Percentiles rank a stretch among this genome's conserved stretches.
phyloP scores from a whole-genome alignment of 2,888 invertebrate genomes.

The Fabriciana adippe region DNA sequence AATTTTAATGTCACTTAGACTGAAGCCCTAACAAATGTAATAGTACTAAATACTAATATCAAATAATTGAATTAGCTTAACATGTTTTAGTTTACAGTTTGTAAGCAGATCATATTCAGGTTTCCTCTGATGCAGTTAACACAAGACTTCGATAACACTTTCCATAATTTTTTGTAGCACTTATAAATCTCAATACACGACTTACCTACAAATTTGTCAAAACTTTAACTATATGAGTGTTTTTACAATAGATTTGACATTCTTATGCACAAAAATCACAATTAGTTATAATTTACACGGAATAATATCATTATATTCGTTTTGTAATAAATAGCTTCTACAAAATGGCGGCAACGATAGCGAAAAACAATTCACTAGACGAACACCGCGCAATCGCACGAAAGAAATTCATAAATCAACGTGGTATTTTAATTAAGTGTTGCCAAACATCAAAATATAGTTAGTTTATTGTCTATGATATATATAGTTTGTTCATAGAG shows the following conservation, averaged over 20 bases:
- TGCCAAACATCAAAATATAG: background rate
- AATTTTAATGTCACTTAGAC: no score
- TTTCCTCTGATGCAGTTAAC: background rate
- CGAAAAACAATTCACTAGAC: background rate
- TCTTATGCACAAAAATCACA: slow-evolving; percentile 36
- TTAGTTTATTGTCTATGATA: background rate
- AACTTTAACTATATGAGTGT: slow-evolving; percentile 28
- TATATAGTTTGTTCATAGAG: background rate
- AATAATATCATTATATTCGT: slow-evolving; percentile 28
- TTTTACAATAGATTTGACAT: slow-evolving; percentile 30
- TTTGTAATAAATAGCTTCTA: slow-evolving; percentile 1
- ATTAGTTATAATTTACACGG: slow-evolving; percentile 36
- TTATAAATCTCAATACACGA: slow-evolving; percentile 19
- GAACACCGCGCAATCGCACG: slow-evolving; percentile 7
- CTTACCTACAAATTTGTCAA: slow-evolving; percentile 41
- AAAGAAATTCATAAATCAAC: slow-evolving; percentile 1
- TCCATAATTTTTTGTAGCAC: slow-evolving; percentile 5
- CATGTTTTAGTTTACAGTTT: slow-evolving; percentile 1
- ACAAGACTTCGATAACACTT: slow-evolving; percentile 10
- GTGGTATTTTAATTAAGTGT: slow-evolving; percentile 7
- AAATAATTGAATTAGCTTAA: background rate
- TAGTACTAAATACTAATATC: no score
- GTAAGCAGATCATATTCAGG: background rate
- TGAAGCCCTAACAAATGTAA: no score
- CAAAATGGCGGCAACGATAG: slow-evolving; percentile 39